Evolutionary conservation across 1,140 invertebrate species (phyloP), one percentile per base, ranked within the genome.

Genomic region (Lordiphosa stackelbergi): DNA sequence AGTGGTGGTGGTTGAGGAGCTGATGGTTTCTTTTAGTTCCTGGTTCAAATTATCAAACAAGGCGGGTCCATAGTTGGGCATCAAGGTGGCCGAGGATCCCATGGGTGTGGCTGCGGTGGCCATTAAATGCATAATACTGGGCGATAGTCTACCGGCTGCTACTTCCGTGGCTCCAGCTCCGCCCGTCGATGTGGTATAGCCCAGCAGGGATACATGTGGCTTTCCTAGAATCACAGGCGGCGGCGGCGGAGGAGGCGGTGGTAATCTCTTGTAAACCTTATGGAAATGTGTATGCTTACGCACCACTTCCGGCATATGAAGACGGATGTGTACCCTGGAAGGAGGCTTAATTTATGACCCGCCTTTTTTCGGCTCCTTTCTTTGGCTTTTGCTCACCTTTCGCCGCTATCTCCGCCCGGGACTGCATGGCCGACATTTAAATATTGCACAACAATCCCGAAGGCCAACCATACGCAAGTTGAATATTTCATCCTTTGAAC

Each of bases 251-350:
- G 51, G 34, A 5, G 70, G 66, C 3, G 60, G 28, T 19, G 66
- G 55, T 38, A 68, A 36, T 45, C 65, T 43, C 13, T 85, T 84
- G 66, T 73, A 84, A 28, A 78, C 78, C 19, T 84, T 83, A 56
- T 83, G 78, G 12, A 63, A 69, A 49, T 83, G 79, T 38, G 78
- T 84, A 5, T 78, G 78, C 48, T 83, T 37, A 11, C 78, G 78
- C 45, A 83, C 73, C 34, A 84, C 54, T 49, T 85, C 83, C 46
- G 83, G 83, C 77, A 85, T 78, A 43, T 85, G 83, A 13, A 85
- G 61, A n/a, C 84, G 73, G 31, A 85, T 85, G 59, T 85, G 83
- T 2, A 85, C 83, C 37, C 83, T 85, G 41, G 4, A 22, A 61
- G 16, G 6, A 3, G 45, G 12, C 10, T 16, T 37, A 5, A 12